Evolutionary conservation across 2,888 invertebrate species (phyloP).

Genomic region (Subacronicta megacephala): DNA sequence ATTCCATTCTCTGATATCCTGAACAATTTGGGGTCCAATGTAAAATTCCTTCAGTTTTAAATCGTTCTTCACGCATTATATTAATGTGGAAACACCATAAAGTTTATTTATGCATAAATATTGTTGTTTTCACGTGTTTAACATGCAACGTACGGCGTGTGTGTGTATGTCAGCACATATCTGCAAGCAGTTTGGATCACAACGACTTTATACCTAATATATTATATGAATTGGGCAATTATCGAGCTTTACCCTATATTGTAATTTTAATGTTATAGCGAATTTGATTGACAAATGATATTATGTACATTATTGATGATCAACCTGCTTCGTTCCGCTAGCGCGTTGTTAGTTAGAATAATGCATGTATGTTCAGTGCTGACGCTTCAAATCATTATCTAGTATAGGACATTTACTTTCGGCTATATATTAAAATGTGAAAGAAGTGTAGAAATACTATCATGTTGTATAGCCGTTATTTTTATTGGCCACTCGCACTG

Average conservation of each 20-base stretch:
- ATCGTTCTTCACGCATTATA: too few relatives aligned
- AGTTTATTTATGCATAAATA: too few relatives aligned
- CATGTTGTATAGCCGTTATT: too few relatives aligned
- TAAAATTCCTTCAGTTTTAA: constrained; percentile 45
- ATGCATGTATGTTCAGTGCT: constrained; percentile 16
- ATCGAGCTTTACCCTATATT: constrained; percentile 55
- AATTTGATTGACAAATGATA: constrained; percentile 27
- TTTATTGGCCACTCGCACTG: too few relatives aligned
- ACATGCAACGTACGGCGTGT: not conserved
- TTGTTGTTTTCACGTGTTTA: constrained; percentile 9
- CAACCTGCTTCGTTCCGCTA: constrained; percentile 3
- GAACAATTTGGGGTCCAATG: constrained; percentile 49
- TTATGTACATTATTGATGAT: constrained; percentile 1
- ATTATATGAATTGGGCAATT: constrained; percentile 55
- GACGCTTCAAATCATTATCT: not conserved
- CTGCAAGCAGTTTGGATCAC: constrained; percentile 21
- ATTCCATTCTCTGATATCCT: constrained; percentile 30
- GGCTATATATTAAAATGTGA: too few relatives aligned
- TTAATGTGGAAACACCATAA: too few relatives aligned
- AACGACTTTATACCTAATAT: constrained; percentile 35
- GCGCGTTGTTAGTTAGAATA: constrained; percentile 15
- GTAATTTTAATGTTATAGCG: constrained; percentile 47
- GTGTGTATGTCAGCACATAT: constrained; percentile 1
- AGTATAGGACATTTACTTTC: not conserved
- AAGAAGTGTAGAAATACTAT: too few relatives aligned